Base-by-base conservation (phyloP, 2,113 vertebrate genomes). In the Hydrolagus affinis region DNA sequence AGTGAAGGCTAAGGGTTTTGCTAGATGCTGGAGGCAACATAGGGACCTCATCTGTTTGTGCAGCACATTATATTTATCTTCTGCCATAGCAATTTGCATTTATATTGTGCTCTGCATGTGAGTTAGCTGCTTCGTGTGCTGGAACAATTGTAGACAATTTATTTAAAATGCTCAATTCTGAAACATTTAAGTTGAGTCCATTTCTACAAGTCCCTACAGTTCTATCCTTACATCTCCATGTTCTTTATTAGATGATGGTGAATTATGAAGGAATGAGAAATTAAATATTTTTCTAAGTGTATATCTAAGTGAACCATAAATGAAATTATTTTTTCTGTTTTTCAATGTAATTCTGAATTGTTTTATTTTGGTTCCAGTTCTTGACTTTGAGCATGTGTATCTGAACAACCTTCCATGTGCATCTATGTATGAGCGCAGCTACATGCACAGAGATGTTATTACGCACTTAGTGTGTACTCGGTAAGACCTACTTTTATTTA, bases 391-490 rank as follows among this genome's bases (percentile, higher is more conserved):
- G 87, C 94, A 91, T 0, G 94, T 99, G 1, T 99, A 98, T 85
- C 92, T 99, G 91, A 94, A 96, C 88, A 99, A 99, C 86, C 92
- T 99, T 0, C 97, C 98, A 0, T 97, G 96, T 57, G 96, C 98
- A 85, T 95, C 93, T 0, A 98, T 98, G 97, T 99, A 99, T 83
- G 97, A 99, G 57, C 93, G 95, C 85, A 99, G 98, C 89, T 99
- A 98, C 90, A 99, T 99, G 97, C 98, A 99, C 89, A 95, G 97
- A 91, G 98, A 99, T 88, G 94, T 99, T 17, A 99, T 99, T 71
- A 96, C 96, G 2, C 95, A 98, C 14, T 93, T 99, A n/a, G 95
- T 92, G 0, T 97, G 96, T 64, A 92, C 96, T 4, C 98, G 97
- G 98, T 99, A 95, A 94, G 97, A 93, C 23, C 15, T 70, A 3